Evolutionary conservation across 1,140 invertebrate species (phyloP).

Genomic region (Microplitis demolitor): DNA sequence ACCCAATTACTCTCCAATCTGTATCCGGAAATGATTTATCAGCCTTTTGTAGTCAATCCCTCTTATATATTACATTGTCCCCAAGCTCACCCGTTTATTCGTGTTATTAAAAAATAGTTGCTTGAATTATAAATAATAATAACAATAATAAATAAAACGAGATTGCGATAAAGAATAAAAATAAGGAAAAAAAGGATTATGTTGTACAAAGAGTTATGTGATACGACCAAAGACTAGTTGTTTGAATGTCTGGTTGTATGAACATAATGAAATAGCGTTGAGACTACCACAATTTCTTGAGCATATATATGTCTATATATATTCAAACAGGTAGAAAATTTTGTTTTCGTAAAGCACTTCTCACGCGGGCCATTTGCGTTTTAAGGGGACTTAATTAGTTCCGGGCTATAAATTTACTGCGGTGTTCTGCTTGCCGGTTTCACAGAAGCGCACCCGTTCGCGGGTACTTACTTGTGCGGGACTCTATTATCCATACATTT

Average conservation of each 20-base stretch:
- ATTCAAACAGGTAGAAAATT: constrained; percentile 34
- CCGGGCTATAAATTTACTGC: constrained; percentile 30
- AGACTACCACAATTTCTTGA: neutral
- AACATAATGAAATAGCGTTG: neutral
- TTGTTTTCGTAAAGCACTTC: constrained; percentile 13
- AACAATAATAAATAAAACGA: too few species aligned
- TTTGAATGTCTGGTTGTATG: too few species aligned
- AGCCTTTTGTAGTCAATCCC: neutral
- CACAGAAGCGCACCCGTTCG: constrained; percentile 39
- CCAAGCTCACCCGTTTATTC: too few species aligned
- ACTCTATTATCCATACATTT: constrained; percentile 6
- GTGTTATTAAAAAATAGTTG: too few species aligned
- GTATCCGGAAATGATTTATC: constrained; percentile 53
- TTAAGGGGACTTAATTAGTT: constrained; percentile 33
- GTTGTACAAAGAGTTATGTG: too few species aligned
- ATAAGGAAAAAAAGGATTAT: too few species aligned
- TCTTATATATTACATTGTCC: neutral
- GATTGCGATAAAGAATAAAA: too few species aligned
- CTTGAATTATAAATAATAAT: too few species aligned
- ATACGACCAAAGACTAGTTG: too few species aligned
- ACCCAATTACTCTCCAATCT: constrained; percentile 47
- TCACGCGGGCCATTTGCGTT: constrained; percentile 30
- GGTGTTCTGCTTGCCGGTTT: constrained; percentile 37
- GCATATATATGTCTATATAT: constrained; percentile 1
- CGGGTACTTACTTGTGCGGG: constrained; percentile 17